Percentiles rank a stretch among this genome's conserved stretches.
These are phyloP conservation scores for Agrotis puta DNA, from an alignment of 2,888 invertebrate genomes.

Conservation along the genomic window DNA sequence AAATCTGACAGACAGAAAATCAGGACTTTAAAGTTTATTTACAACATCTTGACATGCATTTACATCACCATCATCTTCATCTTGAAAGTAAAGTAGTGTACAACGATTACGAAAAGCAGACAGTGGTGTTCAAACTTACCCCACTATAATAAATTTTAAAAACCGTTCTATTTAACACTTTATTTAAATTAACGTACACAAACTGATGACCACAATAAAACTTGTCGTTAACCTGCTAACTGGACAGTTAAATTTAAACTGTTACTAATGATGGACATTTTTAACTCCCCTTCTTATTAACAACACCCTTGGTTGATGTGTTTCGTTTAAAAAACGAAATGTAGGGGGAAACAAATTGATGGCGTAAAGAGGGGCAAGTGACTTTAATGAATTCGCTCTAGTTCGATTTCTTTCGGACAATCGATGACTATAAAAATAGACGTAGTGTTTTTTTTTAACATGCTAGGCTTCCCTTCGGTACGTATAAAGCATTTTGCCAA, in stretches of 20 bases:
- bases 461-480: too few relatives aligned
- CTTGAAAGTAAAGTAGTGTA: too few relatives aligned
- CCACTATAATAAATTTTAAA: neutral
- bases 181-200: conserved; percentile 32
- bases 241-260: conserved; percentile 48
- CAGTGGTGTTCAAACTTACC: neutral
- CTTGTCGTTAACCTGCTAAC: conserved; percentile 50
- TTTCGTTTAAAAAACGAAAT: conserved; percentile 39
- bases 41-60: too few relatives aligned
- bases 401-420: conserved; percentile 4
- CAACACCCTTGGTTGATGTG: conserved; percentile 34
- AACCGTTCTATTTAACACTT: conserved; percentile 8
- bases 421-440: too few relatives aligned
- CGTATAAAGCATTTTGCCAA: too few relatives aligned
- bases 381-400: conserved; percentile 2
- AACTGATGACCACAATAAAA: conserved; percentile 52
- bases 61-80: too few relatives aligned
- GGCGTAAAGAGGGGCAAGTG: neutral
- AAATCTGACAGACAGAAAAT: too few relatives aligned
- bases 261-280: conserved; percentile 57
- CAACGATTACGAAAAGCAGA: neutral
- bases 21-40: too few relatives aligned
- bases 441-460: too few relatives aligned
- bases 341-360: conserved; percentile 21
- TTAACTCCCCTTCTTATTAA: conserved; percentile 41